These are phyloP conservation scores for Bombus fervidus DNA, from an alignment of 1,140 invertebrate genomes.

Conservation along the genomic window DNA sequence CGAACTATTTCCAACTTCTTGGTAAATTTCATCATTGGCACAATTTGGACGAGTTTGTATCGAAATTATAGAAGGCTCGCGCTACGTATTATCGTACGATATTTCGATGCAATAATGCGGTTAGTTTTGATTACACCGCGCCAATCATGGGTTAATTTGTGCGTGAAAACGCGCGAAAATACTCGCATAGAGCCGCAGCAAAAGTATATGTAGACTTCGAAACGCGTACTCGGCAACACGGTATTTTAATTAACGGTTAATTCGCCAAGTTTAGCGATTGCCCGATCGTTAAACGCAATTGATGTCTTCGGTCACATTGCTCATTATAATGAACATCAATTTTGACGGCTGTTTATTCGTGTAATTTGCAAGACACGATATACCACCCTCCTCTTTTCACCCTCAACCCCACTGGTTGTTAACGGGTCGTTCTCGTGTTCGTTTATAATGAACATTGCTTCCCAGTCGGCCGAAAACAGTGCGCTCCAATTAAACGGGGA, in stretches of 20 bases:
- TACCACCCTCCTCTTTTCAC: background rate
- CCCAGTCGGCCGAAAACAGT: slow-evolving; percentile 32
- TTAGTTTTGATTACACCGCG: background rate
- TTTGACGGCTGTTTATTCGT: slow-evolving; percentile 39
- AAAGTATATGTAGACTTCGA: background rate
- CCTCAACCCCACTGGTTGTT: background rate
- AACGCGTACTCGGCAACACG: background rate
- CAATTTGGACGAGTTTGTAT: background rate
- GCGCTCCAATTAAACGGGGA: slow-evolving; percentile 22
- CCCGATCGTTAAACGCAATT: slow-evolving; percentile 25
- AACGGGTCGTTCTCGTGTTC: slow-evolving; percentile 13
- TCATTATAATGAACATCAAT: slow-evolving; percentile 43
- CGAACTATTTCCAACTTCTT: background rate
- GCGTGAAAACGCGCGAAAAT: background rate
- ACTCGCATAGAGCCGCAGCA: background rate
- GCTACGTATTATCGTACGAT: background rate
- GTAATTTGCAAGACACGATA: slow-evolving; percentile 48
- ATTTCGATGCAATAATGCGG: background rate
- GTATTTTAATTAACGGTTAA: slow-evolving; percentile 38
- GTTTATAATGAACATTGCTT: slow-evolving; percentile 33
- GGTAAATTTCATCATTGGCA: background rate
- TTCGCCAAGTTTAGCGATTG: slow-evolving; percentile 13
- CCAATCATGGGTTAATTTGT: background rate
- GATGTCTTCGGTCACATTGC: slow-evolving; percentile 34
- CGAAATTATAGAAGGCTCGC: no score